phyloP scores from a whole-genome alignment of 2,797 vertebrate species.

The Girardinus metallicus region DNA sequence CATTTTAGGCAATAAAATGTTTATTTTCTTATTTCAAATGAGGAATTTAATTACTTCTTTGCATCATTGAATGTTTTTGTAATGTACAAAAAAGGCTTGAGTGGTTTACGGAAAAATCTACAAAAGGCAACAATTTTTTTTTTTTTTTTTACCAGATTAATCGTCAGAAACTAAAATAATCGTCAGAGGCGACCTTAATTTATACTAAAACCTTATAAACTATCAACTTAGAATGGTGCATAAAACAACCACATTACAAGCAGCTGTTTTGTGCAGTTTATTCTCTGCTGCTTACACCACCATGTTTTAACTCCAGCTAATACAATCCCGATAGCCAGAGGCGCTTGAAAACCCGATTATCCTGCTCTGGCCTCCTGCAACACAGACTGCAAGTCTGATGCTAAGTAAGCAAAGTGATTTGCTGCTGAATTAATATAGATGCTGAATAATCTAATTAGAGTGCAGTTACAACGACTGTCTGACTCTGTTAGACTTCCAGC shows the following conservation, averaged over 20 bases:
- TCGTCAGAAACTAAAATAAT: too few species aligned
- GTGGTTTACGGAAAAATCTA: too few species aligned
- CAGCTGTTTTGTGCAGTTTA: conserved; percentile 24
- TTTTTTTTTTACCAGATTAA: too few species aligned
- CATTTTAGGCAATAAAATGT: too few species aligned
- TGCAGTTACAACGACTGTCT: conserved; percentile 59
- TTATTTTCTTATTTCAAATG: too few species aligned
- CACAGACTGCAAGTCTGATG: conserved; percentile 50
- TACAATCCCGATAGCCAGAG: conserved; percentile 59
- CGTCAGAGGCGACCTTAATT: too few species aligned
- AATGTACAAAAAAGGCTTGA: too few species aligned
- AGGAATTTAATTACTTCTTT: too few species aligned
- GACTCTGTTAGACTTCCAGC: conserved; percentile 49
- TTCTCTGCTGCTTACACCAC: conserved; percentile 35
- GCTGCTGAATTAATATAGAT: conserved; percentile 68
- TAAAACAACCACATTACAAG: conserved; percentile 3
- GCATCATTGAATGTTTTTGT: too few species aligned
- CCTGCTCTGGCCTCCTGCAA: conserved; percentile 53
- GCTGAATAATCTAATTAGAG: conserved; percentile 67
- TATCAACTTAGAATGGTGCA: background rate
- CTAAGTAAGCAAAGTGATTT: conserved; percentile 64
- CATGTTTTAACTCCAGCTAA: conserved; percentile 48
- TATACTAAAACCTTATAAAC: background rate
- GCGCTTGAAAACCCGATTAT: conserved; percentile 59
- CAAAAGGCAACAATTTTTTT: too few species aligned